Percentiles rank a stretch among this genome's conserved stretches.
Conservation (phyloP, 1,140 invertebrate species). For the Dysdera silvatica region DNA sequence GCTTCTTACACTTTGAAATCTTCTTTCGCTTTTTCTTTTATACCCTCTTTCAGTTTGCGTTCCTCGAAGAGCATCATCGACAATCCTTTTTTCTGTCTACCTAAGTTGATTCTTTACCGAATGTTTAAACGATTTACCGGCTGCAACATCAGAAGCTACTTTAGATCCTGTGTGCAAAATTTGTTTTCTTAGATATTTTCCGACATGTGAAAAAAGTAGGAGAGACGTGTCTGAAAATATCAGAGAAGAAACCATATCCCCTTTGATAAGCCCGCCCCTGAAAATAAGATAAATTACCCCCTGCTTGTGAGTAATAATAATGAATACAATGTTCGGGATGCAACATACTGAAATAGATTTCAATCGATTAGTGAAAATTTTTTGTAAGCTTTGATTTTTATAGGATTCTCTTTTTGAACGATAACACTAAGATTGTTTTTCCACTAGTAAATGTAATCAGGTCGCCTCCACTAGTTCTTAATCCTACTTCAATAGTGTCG, state of each 20-base stretch:
- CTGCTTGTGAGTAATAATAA: too few species aligned
- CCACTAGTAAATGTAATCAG: not conserved
- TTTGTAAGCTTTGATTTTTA: too few species aligned
- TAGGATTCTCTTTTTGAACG: too few species aligned
- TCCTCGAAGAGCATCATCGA: not conserved
- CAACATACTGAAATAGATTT: too few species aligned
- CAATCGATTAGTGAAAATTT: too few species aligned
- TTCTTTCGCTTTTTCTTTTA: conserved; percentile 8
- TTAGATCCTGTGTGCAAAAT: not conserved
- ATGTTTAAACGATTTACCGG: not conserved
- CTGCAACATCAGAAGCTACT: not conserved
- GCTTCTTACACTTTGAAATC: not conserved
- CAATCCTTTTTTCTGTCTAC: not conserved
- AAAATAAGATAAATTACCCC: too few species aligned
- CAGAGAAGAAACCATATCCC: not conserved
- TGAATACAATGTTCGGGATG: too few species aligned
- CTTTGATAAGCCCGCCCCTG: not conserved
- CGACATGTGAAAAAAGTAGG: not conserved
- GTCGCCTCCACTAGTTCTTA: not conserved
- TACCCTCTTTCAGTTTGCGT: not conserved
- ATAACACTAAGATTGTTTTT: not conserved
- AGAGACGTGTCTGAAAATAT: not conserved
- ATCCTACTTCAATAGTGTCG: not conserved
- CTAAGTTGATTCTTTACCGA: not conserved
- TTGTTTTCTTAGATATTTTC: not conserved